Conservation (phyloP, 2,888 invertebrate genomes). For the Drosophila kokeensis region DNA sequence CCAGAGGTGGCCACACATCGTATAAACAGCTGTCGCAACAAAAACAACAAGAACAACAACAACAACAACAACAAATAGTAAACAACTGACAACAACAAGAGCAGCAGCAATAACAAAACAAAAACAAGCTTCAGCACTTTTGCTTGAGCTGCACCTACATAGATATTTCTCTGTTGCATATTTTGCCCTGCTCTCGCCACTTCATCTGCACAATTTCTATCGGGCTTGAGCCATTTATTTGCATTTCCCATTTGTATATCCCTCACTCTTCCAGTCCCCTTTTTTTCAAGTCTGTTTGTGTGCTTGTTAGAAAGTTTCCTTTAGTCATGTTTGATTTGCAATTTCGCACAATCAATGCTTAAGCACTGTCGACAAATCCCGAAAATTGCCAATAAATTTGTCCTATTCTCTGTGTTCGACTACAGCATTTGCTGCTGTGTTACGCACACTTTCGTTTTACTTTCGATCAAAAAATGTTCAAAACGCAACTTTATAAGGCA, state of each 20-base stretch:
- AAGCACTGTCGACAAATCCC: constrained; percentile 70
- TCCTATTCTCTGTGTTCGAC: constrained; percentile 71
- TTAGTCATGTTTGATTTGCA: constrained; percentile 80
- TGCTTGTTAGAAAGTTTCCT: constrained; percentile 46
- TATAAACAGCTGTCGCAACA: constrained; percentile 31
- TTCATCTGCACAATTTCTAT: constrained; percentile 64
- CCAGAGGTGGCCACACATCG: constrained; percentile 7
- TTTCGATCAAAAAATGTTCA: constrained; percentile 8
- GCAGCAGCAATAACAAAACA: constrained; percentile 29
- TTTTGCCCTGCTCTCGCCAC: constrained; percentile 29
- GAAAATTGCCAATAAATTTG: constrained; percentile 80
- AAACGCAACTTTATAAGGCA: constrained; percentile 19
- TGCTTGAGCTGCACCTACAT: constrained; percentile 47
- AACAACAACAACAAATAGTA: constrained; percentile 5
- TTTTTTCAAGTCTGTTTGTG: background rate
- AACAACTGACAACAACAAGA: background rate
- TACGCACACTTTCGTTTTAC: constrained; percentile 19
- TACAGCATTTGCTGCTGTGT: constrained; percentile 60
- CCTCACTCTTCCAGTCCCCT: background rate
- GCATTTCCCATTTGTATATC: constrained; percentile 59
- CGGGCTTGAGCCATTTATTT: constrained; percentile 66
- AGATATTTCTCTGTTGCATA: constrained; percentile 35
- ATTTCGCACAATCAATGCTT: constrained; percentile 73
- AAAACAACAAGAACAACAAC: constrained; percentile 16
- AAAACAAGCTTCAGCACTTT: constrained; percentile 21